These are phyloP conservation scores for Halisarca cf. caerulea DNA, from an alignment of 37 sponge, comb jelly and placozoan species.

Conservation along the genomic window DNA sequence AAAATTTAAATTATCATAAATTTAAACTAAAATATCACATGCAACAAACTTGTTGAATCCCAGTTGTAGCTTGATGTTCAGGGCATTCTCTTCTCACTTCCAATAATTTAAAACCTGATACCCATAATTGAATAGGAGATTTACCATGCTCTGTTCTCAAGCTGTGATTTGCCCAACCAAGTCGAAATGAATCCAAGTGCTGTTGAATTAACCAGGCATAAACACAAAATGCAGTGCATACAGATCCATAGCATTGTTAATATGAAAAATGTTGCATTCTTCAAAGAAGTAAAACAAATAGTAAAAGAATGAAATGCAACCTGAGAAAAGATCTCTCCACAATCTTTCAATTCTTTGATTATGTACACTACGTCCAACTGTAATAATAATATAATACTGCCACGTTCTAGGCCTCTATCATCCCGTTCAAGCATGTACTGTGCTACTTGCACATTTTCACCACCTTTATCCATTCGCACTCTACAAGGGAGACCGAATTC, in stretches of 20 bases:
- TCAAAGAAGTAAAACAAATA: conserved; percentile 54
- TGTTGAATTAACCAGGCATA: conserved; percentile 34
- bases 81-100: too few relatives aligned
- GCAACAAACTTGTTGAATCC: too few relatives aligned
- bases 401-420: conserved; percentile 44
- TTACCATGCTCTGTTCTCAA: conserved; percentile 23
- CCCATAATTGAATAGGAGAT: conserved; percentile 58
- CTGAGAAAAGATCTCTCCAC: conserved; percentile 62
- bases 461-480: conserved; percentile 20
- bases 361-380: conserved; percentile 63
- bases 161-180: neutral
- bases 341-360: conserved; percentile 81
- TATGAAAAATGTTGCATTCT: conserved; percentile 41
- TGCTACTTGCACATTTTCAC: conserved; percentile 36
- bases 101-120: too few relatives aligned
- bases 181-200: conserved; percentile 14
- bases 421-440: conserved; percentile 48
- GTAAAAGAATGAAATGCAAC: conserved; percentile 56
- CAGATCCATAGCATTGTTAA: conserved; percentile 21
- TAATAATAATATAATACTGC: conserved; percentile 48
- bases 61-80: too few relatives aligned
- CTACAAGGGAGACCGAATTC: conserved; percentile 28
- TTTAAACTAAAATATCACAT: too few relatives aligned
- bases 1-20: too few relatives aligned
- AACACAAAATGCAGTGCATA: conserved; percentile 18